Evolutionary conservation across 2,797 vertebrate genomes (phyloP).

Genomic region (Phataginus tetradactyla): DNA sequence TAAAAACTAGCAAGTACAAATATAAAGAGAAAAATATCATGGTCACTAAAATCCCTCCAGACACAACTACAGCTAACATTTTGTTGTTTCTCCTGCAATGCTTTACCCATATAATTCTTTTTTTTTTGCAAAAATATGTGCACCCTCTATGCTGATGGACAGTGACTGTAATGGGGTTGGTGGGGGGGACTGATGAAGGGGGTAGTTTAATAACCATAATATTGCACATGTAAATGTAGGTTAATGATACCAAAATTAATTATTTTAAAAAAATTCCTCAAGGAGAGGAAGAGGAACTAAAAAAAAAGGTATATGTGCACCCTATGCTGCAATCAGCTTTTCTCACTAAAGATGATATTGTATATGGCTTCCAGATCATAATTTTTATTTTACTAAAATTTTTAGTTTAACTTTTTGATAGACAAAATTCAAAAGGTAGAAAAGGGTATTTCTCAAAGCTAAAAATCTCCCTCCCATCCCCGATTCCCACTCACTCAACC

Average conservation of each 20-base stretch:
- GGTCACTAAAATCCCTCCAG: not conserved
- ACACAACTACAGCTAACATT: not conserved
- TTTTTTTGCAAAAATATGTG: not conserved
- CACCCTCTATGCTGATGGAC: not conserved
- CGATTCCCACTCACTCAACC: not conserved
- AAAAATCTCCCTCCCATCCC: not conserved
- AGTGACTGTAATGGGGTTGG: no score
- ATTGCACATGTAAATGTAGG: no score
- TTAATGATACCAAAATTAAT: no score
- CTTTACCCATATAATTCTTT: not conserved
- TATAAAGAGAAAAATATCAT: not conserved
- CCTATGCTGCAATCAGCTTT: not conserved
- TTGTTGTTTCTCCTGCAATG: not conserved
- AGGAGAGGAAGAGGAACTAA: no score
- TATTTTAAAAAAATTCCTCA: no score
- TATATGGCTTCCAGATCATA: not conserved
- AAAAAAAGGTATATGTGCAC: not conserved
- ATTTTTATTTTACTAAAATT: not conserved
- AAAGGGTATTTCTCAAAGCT: not conserved
- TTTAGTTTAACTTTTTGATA: not conserved
- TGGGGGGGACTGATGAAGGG: no score
- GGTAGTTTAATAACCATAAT: no score
- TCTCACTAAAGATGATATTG: not conserved
- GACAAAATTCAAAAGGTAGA: not conserved
- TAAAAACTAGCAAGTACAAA: not conserved